phyloP scores from a whole-genome alignment of 2,113 vertebrate genomes.

The Sarotherodon lohbergeri region DNA sequence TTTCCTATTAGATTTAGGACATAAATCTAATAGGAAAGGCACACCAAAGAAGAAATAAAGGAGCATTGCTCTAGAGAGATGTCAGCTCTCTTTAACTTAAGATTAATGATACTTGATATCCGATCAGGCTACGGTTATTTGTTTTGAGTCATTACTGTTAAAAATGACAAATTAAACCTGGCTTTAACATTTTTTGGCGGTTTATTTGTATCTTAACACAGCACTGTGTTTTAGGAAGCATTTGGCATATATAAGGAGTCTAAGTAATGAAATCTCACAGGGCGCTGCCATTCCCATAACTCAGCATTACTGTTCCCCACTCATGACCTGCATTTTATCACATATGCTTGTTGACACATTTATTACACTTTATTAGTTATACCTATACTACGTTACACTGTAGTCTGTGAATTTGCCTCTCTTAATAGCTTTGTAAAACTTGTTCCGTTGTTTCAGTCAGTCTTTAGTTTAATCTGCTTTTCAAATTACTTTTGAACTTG shows the following conservation, averaged over 20 bases:
- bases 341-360: neutral
- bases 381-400: neutral
- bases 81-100: conserved; percentile 1
- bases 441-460: neutral
- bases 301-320: conserved; percentile 4
- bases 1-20: neutral
- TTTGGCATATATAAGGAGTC: neutral
- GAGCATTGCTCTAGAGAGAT: neutral
- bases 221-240: neutral
- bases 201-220: neutral
- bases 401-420: neutral
- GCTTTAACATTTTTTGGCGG: neutral
- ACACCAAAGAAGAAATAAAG: neutral
- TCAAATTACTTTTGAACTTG: conserved; percentile 55
- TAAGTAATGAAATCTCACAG: conserved; percentile 15
- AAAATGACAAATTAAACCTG: neutral
- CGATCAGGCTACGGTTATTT: neutral
- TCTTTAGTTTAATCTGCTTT: conserved; percentile 46
- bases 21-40: neutral
- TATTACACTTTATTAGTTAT: neutral
- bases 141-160: neutral
- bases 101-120: conserved; percentile 11
- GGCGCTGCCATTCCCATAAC: conserved; percentile 22
- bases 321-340: conserved; percentile 13
- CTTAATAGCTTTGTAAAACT: neutral